Base-by-base conservation (phyloP, 2,797 vertebrate genomes). In the Poecile montanus region DNA sequence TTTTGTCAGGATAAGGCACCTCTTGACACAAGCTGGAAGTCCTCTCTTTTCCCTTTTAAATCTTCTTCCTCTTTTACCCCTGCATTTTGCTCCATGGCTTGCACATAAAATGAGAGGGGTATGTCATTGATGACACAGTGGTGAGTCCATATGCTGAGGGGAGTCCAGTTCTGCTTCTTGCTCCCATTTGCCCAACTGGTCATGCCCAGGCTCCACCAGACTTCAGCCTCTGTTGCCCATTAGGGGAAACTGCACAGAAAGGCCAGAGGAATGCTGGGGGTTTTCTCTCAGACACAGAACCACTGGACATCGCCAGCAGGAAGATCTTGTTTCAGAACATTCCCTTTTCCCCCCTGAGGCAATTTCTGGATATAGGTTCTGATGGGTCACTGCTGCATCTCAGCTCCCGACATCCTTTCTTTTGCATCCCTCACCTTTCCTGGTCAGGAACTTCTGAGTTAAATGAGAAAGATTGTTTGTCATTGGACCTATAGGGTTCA, bases 261-360 rank as follows among this genome's bases (percentile, higher is more conserved):
- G 18, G 30, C 57, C 32, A 66, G 40, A 68, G 20, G 26, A 29
- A 25, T 85, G 6, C 21, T 60, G 48, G 17, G 19, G 30, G 23
- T 58, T 45, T 83, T 47, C 47, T 78, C 34, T 50, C 57, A 51
- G 38, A 38, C 32, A 73, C 67, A 85, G 30, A 85, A 47, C 23
- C 19, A 44, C 27, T 32, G 50, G 34, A 57, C 65, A 62, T 44
- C 14, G 44, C 23, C 50, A 82, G n/a, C 53, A 70, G 30, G 5
- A 81, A 30, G 34, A 25, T 36, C 58, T 54, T 1, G 0, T 75
- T 68, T 84, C 8, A 6, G 42, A 22, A 14, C 9, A 3, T 51
- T 47, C 8, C 16, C 22, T 25, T 72, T n/a, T 45, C 19, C 20
- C 3, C 3, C 0, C 2, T 2, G 3, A 4, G 3, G 8, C 42